These are phyloP conservation scores for Pteronura brasiliensis DNA, from an alignment of 2,113 vertebrate species.

Conservation along the genomic window DNA sequence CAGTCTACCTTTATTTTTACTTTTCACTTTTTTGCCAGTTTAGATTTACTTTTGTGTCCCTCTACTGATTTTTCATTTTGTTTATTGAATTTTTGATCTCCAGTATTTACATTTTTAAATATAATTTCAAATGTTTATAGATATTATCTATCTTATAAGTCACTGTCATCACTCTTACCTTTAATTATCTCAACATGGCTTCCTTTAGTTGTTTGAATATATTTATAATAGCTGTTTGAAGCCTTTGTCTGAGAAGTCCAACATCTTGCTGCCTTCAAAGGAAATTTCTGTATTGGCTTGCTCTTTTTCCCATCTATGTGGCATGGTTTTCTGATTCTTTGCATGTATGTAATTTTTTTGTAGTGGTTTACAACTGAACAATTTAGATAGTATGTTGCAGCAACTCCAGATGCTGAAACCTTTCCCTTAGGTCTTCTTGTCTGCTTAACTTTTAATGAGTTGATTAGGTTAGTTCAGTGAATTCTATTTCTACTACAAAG, in stretches of 20 bases:
- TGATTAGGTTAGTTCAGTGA: neutral
- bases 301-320: neutral
- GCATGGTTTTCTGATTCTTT: neutral
- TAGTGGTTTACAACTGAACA: neutral
- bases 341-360: neutral
- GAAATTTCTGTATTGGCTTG: neutral
- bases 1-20: neutral
- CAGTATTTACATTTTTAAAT: neutral
- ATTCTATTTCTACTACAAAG: neutral
- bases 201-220: neutral
- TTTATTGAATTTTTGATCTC: neutral
- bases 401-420: neutral
- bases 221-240: neutral
- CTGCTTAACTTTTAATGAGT: neutral
- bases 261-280: neutral
- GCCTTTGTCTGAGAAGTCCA: neutral
- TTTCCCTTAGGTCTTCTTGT: neutral
- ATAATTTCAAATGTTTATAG: neutral
- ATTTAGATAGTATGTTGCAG: neutral
- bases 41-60: neutral
- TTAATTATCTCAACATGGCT: neutral
- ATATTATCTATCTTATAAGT: neutral
- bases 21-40: neutral
- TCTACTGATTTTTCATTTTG: neutral
- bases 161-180: neutral